phyloP scores from a whole-genome alignment of 2,888 invertebrate genomes.

The Cheilosia soror region DNA sequence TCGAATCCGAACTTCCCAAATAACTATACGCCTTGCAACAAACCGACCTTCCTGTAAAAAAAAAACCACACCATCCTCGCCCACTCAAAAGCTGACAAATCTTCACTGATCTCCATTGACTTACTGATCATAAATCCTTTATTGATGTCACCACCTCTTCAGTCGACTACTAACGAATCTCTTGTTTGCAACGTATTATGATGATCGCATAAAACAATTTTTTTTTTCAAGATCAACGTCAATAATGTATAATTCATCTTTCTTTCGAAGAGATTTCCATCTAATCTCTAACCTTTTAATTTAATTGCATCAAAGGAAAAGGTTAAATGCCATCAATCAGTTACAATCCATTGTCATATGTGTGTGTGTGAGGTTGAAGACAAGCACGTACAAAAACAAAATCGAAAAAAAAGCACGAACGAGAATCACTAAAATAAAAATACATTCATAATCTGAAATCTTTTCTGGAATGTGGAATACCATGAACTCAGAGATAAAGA shows the following conservation, averaged over 20 bases:
- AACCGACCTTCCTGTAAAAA: too few species aligned
- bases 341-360: conserved; percentile 24
- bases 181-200: neutral
- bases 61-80: too few species aligned
- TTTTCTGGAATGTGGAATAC: conserved; percentile 48
- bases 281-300: conserved; percentile 45
- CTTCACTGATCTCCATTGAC: too few species aligned
- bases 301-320: conserved; percentile 53
- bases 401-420: neutral
- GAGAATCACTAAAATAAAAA: neutral
- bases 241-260: conserved; percentile 6
- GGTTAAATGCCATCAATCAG: conserved; percentile 61
- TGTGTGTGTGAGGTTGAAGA: conserved; percentile 15
- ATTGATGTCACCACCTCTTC: conserved; percentile 11
- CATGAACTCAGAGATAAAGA: conserved; percentile 46
- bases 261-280: neutral
- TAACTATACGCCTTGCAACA: too few species aligned
- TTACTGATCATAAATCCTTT: neutral
- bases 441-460: conserved; percentile 27
- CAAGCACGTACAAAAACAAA: conserved; percentile 2
- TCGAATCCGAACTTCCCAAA: too few species aligned
- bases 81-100: too few species aligned
- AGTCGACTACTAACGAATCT: neutral
- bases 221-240: conserved; percentile 30
- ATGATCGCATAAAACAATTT: conserved; percentile 5